Evolutionary conservation across 1,140 invertebrate species (phyloP), one percentile per base, ranked within the genome.

Genomic region (Lineus longissimus): DNA sequence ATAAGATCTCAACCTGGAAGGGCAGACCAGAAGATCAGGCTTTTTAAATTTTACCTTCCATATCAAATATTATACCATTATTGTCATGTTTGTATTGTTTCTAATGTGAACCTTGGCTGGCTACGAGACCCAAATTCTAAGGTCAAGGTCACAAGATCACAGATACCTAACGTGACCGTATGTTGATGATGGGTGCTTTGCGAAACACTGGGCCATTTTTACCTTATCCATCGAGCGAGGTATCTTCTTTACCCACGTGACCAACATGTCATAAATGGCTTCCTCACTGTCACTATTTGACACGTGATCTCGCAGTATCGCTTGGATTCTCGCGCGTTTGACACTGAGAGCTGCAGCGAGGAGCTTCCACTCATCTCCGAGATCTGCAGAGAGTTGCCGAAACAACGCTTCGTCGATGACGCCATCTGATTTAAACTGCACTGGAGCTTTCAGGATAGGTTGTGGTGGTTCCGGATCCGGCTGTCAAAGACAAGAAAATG

Each of bases 331-430:
- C 7, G 43, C 55, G 2, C 57, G 22, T 36, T 47, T 47, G 17
- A 69, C 45, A 23, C 62, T 61, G 9, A 69, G 59, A 27, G 47
- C 15, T 29, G 47, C 29, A n/a, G 65, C 68, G 15, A 69, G 47
- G n/a, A 22, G 19, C 23, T 55, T 62, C 78, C 78, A 78, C 56
- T 80, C 78, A 36, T 77, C 74, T 2, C 76, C 76, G 2, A 80
- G 56, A 51, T 76, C 72, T 11, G 56, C 41, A 0, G 78, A 67
- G 13, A 80, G 55, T 45, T 66, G 68, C 22, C 65, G 51, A 17
- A 80, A 57, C 11, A 76, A 29, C 17, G 71, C 72, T 27, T 74
- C 64, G 45, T 70, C 73, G 9, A 76, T 58, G 1, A 74, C 69
- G 22, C 73, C 77, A 7, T 36, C 33, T 15, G 33, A 36, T 36